Percentiles rank a stretch among this genome's conserved stretches.
These are phyloP conservation scores for Pseudomugil gertrudae DNA, from an alignment of 2,797 vertebrate species.

Conservation along the genomic window DNA sequence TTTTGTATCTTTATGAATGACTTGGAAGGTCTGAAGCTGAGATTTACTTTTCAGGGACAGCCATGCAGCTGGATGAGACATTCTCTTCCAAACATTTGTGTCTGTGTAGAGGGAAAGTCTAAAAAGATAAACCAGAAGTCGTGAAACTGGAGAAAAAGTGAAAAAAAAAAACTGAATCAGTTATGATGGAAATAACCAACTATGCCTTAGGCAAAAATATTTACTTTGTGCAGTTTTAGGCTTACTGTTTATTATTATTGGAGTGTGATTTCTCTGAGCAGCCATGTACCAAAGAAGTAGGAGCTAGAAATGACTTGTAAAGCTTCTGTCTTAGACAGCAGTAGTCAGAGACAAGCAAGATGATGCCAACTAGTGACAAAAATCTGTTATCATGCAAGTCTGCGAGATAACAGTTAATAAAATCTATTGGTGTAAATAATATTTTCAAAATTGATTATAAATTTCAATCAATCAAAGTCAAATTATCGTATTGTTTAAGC, in stretches of 20 bases:
- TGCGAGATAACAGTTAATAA: too few species aligned
- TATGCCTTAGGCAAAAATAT: not conserved
- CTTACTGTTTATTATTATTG: not conserved
- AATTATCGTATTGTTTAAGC: too few species aligned
- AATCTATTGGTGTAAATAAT: not conserved
- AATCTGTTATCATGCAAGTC: too few species aligned
- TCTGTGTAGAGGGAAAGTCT: too few species aligned
- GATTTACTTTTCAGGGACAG: not conserved
- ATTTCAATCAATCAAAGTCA: too few species aligned
- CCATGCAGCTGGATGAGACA: not conserved
- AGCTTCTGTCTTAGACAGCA: too few species aligned
- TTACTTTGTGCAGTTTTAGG: slow-evolving; percentile 6
- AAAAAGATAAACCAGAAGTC: not conserved
- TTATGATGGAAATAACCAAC: not conserved
- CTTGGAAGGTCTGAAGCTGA: not conserved
- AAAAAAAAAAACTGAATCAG: not conserved
- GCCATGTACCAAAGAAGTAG: not conserved
- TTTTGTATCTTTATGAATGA: not conserved
- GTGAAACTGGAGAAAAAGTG: not conserved
- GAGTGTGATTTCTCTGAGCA: slow-evolving; percentile 18
- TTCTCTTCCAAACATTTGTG: not conserved
- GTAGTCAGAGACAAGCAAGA: too few species aligned
- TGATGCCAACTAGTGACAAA: too few species aligned
- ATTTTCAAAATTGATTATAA: not conserved
- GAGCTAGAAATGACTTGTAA: too few species aligned